Evolutionary conservation across 2,797 vertebrate species (phyloP), one percentile per base, ranked within the genome.

Genomic region (Prunella strophiata): DNA sequence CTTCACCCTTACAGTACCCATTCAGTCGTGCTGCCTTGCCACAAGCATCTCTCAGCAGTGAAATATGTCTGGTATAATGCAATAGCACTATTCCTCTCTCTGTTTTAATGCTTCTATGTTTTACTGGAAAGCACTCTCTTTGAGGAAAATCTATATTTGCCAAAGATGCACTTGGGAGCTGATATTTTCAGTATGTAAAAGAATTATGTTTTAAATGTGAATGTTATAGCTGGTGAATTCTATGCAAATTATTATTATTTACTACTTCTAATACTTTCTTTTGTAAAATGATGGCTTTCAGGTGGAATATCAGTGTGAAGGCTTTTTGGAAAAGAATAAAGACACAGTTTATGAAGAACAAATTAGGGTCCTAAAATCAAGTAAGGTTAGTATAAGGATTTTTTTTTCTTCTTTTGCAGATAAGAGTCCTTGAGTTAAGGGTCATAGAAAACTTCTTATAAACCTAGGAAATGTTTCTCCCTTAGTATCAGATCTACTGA

Each of bases 261-360:
- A 81, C 57, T 45, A 17, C 16, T 55, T 92, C 3, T 48, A 71
- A 63, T 72, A 58, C 23, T 58, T 67, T 26, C 26, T 58, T 77
- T 90, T 79, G 29, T 97, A 26, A 89, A 93, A 91, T 73, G 0
- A 2, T 88, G 83, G 5, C 93, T 98, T 98, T 93, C 94, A 99
- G 99, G 99, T 99, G 77, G 99, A 99, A 94, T 99, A 99, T 96
- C 99, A 99, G 78, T 99, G 99, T 95, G 99, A 99, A 30, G 99
- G 99, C 38, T 99, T 99, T 98, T 97, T 99, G 93, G 99, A 99
- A 97, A 99, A 99, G 97, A 99, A 99, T 97, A 99, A 99, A 97
- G 99, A 99, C 96, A 99, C 99, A 0, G 99, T 99, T 88, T 99
- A 99, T 96, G 99, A 99, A 97, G 99, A 99, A 75, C 99, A 99